These are phyloP conservation scores for Pachycephus smyrnensis DNA, from an alignment of 2,888 invertebrate genomes.

Conservation along the genomic window DNA sequence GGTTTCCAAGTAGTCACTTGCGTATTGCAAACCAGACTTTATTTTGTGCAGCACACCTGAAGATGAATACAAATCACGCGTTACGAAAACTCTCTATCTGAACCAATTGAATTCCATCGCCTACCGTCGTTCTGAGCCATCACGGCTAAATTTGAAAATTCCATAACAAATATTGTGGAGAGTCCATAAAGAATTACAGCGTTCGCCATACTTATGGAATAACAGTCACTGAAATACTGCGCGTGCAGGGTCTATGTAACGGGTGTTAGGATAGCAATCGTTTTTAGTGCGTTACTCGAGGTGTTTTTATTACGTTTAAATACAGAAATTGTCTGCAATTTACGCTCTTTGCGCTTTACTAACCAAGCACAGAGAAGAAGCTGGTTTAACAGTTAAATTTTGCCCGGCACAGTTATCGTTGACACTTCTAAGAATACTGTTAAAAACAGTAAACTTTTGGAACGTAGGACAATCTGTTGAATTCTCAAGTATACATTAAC, in stretches of 20 bases:
- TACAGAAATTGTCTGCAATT: conserved; percentile 12
- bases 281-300: neutral
- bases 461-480: neutral
- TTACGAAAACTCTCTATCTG: neutral
- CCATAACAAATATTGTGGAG: neutral
- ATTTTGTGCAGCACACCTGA: conserved; percentile 66
- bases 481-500: neutral
- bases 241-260: conserved; percentile 20
- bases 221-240: conserved; percentile 29
- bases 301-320: conserved; percentile 27
- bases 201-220: conserved; percentile 30
- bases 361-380: conserved; percentile 37
- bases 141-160: neutral
- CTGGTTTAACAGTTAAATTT: neutral
- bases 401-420: neutral
- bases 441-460: neutral
- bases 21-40: conserved; percentile 68
- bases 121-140: neutral
- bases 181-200: conserved; percentile 16
- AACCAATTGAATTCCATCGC: neutral
- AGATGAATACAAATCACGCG: neutral
- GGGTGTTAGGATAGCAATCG: conserved; percentile 18
- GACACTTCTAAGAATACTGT: neutral
- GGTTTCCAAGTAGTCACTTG: conserved; percentile 67
- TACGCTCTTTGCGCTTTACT: conserved; percentile 37